Percentiles rank a stretch among this genome's conserved stretches.
Evolutionary conservation across 1,140 invertebrate species (phyloP).

Genomic region (Propsilocerus akamusi): DNA sequence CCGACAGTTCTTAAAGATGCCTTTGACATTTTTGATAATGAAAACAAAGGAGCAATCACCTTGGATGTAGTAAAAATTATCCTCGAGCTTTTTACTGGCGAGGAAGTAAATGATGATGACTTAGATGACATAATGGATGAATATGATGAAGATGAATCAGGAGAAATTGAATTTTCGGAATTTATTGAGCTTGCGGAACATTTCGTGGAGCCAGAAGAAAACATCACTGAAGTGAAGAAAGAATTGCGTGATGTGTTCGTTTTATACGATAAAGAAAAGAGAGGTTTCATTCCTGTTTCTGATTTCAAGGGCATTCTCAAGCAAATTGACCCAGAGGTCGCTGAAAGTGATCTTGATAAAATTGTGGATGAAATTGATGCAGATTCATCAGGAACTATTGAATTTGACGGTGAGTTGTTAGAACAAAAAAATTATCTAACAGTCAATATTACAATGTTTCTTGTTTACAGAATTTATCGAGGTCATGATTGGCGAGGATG

Average conservation of each 20-base stretch:
- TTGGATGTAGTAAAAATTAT: slow-evolving; percentile 1
- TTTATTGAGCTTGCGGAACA: not conserved
- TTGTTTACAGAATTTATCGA: not conserved
- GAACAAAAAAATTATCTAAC: not conserved
- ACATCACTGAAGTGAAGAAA: not conserved
- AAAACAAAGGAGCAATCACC: not conserved
- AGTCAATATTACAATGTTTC: not conserved
- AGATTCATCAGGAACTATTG: not conserved
- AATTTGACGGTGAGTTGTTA: not conserved
- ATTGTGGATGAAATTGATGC: not conserved
- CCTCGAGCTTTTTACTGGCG: not conserved
- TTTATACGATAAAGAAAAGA: not conserved
- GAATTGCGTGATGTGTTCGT: not conserved
- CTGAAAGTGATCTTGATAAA: not conserved
- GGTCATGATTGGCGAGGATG: not conserved
- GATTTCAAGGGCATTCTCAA: not conserved
- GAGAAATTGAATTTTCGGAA: slow-evolving; percentile 1
- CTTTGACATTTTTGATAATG: not conserved
- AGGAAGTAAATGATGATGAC: not conserved
- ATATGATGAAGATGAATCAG: not conserved
- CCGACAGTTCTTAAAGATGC: not conserved
- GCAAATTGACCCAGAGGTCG: not conserved
- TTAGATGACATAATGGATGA: not conserved
- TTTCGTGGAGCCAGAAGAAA: not conserved
- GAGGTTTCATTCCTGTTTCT: not conserved